Percentiles rank a stretch among this genome's conserved stretches.
Evolutionary conservation across 1,140 invertebrate species (phyloP).

Genomic region (Planococcus citri): DNA sequence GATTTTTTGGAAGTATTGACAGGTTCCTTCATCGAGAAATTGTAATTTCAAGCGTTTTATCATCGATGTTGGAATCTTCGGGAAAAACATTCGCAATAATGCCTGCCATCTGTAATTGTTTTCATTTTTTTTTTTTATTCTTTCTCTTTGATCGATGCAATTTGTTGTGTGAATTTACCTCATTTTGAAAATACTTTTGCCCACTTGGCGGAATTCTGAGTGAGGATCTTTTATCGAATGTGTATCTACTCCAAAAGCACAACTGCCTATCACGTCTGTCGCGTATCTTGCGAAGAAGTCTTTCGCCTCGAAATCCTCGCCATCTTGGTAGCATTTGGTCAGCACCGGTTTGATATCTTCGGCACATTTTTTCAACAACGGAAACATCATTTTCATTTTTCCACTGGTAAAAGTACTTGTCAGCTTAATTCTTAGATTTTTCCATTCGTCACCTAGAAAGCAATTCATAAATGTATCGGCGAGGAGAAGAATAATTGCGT

Average conservation of each 20-base stretch:
- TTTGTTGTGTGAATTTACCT: too few relatives aligned
- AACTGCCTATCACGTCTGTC: constrained; percentile 16
- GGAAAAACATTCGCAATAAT: too few relatives aligned
- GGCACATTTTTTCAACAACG: constrained; percentile 39
- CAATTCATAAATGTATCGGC: too few relatives aligned
- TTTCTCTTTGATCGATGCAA: too few relatives aligned
- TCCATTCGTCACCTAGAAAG: constrained; percentile 39
- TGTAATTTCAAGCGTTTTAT: constrained; percentile 25
- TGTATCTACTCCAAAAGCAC: constrained; percentile 4
- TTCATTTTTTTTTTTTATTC: too few relatives aligned
- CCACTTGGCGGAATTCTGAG: too few relatives aligned
- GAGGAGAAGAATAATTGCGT: too few relatives aligned
- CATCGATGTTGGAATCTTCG: too few relatives aligned
- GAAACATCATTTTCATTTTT: too few relatives aligned
- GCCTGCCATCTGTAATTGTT: too few relatives aligned
- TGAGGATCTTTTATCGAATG: background rate
- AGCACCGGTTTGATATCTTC: constrained; percentile 31
- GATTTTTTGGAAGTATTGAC: constrained; percentile 30
- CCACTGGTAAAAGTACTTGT: constrained; percentile 43
- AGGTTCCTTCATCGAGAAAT: constrained; percentile 25
- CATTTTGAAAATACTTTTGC: too few relatives aligned
- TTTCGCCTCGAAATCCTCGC: background rate
- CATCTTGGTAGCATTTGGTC: background rate
- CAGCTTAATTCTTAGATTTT: constrained; percentile 37
- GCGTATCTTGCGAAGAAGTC: constrained; percentile 18